Conservation (phyloP, 2,113 vertebrate genomes). For the Solenodon paradoxus region DNA sequence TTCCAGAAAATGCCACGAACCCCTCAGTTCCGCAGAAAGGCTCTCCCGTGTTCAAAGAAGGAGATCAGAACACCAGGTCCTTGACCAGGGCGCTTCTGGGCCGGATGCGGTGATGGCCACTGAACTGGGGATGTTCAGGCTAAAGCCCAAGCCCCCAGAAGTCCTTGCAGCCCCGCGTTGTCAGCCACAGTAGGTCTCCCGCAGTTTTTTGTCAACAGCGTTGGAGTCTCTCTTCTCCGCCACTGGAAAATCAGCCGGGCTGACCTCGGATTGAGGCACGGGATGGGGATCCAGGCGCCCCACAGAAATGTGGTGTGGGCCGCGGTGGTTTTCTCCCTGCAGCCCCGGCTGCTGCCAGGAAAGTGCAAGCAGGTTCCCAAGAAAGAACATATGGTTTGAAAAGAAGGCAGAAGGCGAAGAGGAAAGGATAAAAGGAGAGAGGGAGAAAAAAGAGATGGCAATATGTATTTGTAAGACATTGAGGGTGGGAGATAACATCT, state of each 20-base stretch:
- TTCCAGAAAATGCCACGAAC: background rate
- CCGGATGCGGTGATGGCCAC: conserved; percentile 78
- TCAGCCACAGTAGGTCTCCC: conserved; percentile 43
- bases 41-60: conserved; percentile 51
- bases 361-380: background rate
- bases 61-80: background rate
- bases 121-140: conserved; percentile 74
- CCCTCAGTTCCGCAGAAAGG: conserved; percentile 62
- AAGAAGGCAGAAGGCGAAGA: background rate
- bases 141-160: conserved; percentile 60
- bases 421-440: background rate
- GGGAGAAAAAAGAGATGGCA: background rate
- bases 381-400: conserved; percentile 28
- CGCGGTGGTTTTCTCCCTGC: background rate
- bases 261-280: conserved; percentile 4
- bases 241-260: conserved; percentile 63
- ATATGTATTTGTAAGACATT: background rate
- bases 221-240: conserved; percentile 48
- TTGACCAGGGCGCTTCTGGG: conserved; percentile 71
- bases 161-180: conserved; percentile 44
- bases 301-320: background rate
- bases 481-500: background rate
- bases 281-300: background rate
- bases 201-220: conserved; percentile 68
- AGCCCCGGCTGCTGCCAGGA: background rate